A percentile compares a stretch with the other conserved stretches of the same genome.
Evolutionary conservation across 2,797 vertebrate genomes (phyloP).

Genomic region (Myotis pilosus): DNA sequence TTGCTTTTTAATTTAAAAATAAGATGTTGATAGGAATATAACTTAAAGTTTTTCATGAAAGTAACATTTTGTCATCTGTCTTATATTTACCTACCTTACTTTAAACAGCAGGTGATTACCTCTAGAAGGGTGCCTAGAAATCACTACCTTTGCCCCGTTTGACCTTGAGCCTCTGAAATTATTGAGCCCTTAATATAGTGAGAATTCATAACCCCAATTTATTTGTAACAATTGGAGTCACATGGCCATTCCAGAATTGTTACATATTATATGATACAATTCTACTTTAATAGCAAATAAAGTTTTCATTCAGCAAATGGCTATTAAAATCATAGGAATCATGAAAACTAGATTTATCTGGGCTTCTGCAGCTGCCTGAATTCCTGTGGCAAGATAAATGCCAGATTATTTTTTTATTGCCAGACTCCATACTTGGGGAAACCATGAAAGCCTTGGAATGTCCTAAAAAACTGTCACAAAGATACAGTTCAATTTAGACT

Average conservation of each 20-base stretch:
- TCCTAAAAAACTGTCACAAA: conserved; percentile 61
- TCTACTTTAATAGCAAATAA: conserved; percentile 79
- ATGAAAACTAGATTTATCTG: conserved; percentile 83
- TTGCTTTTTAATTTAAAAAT: background rate
- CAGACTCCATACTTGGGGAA: conserved; percentile 77
- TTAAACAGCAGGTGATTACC: background rate
- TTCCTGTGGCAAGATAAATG: conserved; percentile 65
- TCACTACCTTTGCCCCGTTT: background rate
- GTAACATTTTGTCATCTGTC: background rate
- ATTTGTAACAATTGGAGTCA: conserved; percentile 76
- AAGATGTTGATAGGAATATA: background rate
- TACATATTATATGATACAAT: conserved; percentile 75
- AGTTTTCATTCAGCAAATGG: conserved; percentile 80
- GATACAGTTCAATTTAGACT: conserved; percentile 76
- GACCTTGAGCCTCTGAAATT: conserved; percentile 15
- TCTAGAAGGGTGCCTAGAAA: background rate
- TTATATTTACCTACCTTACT: background rate
- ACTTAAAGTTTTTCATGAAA: conserved; percentile 16
- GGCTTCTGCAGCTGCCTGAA: conserved; percentile 76
- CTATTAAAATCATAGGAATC: conserved; percentile 80
- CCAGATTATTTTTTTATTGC: conserved; percentile 78
- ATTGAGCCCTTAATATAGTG: background rate
- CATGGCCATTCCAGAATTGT: conserved; percentile 71
- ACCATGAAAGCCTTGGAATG: conserved; percentile 78
- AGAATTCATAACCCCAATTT: conserved; percentile 39